phyloP scores from a whole-genome alignment of 2,113 vertebrate genomes.

The Hiodon tergisus region DNA sequence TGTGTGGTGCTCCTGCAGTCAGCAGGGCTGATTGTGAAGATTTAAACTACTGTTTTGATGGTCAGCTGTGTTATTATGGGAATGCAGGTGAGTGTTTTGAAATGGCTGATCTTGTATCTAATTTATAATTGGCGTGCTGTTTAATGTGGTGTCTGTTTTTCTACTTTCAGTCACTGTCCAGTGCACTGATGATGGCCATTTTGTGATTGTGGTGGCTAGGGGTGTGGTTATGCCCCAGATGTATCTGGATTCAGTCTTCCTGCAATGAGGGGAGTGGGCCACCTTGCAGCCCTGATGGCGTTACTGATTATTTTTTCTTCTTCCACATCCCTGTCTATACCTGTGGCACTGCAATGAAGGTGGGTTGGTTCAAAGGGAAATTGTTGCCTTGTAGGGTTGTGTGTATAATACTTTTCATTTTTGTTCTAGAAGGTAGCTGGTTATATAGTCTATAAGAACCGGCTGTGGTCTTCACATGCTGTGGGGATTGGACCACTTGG shows the following conservation, averaged over 20 bases:
- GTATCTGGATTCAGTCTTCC: constrained; percentile 47
- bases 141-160: too few relatives aligned
- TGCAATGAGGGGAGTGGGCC: constrained; percentile 38
- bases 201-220: constrained; percentile 56
- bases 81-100: constrained; percentile 42
- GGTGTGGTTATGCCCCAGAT: constrained; percentile 49
- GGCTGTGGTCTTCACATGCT: constrained; percentile 54
- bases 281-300: constrained; percentile 41
- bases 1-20: constrained; percentile 46
- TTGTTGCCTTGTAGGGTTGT: background rate
- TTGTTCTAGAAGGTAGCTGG: constrained; percentile 42
- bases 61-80: constrained; percentile 53
- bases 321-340: constrained; percentile 60
- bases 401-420: too few relatives aligned
- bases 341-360: constrained; percentile 54
- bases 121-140: background rate
- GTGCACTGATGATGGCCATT: constrained; percentile 62
- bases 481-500: constrained; percentile 56
- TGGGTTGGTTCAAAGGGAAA: constrained; percentile 5
- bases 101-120: background rate
- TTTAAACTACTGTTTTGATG: constrained; percentile 57
- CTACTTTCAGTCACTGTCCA: constrained; percentile 58
- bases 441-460: constrained; percentile 58
- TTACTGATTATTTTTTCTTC: constrained; percentile 48
- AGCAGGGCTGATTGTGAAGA: constrained; percentile 41